Evolutionary conservation across 2,888 invertebrate genomes (phyloP).

Genomic region (Ceraclea dissimilis): DNA sequence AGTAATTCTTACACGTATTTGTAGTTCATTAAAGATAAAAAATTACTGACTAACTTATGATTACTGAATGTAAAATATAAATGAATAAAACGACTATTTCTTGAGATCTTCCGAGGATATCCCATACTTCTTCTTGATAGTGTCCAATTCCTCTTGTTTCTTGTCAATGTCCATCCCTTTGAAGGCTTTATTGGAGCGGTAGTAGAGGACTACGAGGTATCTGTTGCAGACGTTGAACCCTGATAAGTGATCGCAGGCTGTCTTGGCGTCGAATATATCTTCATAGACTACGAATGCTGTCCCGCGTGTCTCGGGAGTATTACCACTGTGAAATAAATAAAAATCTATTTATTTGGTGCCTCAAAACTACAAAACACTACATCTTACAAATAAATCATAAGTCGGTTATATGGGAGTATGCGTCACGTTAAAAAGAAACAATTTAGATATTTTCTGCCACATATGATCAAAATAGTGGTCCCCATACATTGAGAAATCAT

Average conservation of each 20-base stretch:
- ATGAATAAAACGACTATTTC: slow-evolving; percentile 6
- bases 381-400: not conserved
- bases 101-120: slow-evolving; percentile 46
- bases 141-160: slow-evolving; percentile 92
- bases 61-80: no score
- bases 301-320: slow-evolving; percentile 95
- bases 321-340: slow-evolving; percentile 59
- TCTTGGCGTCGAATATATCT: slow-evolving; percentile 99
- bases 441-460: no score
- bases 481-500: no score
- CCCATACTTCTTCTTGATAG: slow-evolving; percentile 92
- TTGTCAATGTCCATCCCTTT: slow-evolving; percentile 93
- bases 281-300: slow-evolving; percentile 99
- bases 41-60: no score
- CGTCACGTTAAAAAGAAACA: no score
- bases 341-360: no score
- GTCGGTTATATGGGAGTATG: not conserved
- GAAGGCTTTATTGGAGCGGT: slow-evolving; percentile 93
- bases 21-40: no score
- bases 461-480: no score
- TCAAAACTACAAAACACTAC: not conserved
- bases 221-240: slow-evolving; percentile 99
- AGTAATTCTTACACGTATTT: no score
- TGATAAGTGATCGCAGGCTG: slow-evolving; percentile 97
- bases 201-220: slow-evolving; percentile 97